Base-by-base conservation (phyloP, 2,797 vertebrate species). In the Staurois parvus region DNA sequence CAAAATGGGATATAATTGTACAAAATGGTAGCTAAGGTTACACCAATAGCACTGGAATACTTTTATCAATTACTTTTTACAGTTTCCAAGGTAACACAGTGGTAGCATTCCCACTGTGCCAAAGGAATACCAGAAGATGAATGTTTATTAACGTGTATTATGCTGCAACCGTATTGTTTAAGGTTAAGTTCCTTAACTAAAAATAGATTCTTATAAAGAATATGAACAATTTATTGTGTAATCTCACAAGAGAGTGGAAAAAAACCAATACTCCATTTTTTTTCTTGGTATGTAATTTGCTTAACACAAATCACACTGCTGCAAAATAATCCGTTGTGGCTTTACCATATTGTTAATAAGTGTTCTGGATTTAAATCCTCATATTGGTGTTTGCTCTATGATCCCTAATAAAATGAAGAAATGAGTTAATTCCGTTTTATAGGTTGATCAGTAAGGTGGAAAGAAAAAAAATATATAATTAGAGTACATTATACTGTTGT, bases 1-100 rank as follows among this genome's bases (percentile, higher is more conserved):
- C 70, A 79, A 69, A n/a, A 59, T 24, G n/a, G 67, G 34, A 10
- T 24, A 37, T 72, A 48, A 77, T 82, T 66, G 52, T 59, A 26
- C 17, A 66, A 82, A 64, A 52, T 66, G 37, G 30, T 42, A 86
- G 67, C 40, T 68, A 37, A 40, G 68, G 56, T 72, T 83, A 78
- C 37, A 78, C 79, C 74, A 72, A 64, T 64, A 21, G 56, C 48
- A 67, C 34, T 56, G 56, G 26, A 82, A 82, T 86, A 73, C 45
- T 83, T 86, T 73, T 86, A 62, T 86, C 74, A 82, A 82, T 86
- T 78, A 85, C 66, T 83, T 76, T 84, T 85, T 85, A 40, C 79
- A 82, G 85, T 86, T 86, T 77, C 85, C 85, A 73, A 72, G 85
- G 85, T 30, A 86, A 83, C 80, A 19, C 79, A 48, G 67, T 72